phyloP scores from a whole-genome alignment of 2,888 invertebrate species.

The Eucera pruinosa region DNA sequence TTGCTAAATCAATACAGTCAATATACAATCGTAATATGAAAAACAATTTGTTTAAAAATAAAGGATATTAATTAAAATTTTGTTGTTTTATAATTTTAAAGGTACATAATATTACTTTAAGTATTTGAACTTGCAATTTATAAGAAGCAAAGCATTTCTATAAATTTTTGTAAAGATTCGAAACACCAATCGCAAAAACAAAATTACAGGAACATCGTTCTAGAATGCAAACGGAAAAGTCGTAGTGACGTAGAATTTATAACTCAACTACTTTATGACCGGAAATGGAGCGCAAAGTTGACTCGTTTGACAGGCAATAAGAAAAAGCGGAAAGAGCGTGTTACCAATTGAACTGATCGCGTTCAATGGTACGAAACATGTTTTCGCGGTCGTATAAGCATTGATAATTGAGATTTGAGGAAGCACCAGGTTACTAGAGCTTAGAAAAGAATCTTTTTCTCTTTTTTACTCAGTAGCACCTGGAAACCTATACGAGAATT shows the following conservation, averaged over 20 bases:
- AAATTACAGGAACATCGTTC: not conserved
- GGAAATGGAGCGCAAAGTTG: constrained; percentile 6
- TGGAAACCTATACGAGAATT: constrained; percentile 22
- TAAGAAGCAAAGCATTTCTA: not conserved
- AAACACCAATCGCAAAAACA: not conserved
- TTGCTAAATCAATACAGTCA: too few species aligned
- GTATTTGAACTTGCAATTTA: not conserved
- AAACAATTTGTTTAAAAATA: not conserved
- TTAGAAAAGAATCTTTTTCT: constrained; percentile 48
- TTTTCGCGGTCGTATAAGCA: constrained; percentile 46
- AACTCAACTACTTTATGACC: not conserved
- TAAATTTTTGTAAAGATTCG: not conserved
- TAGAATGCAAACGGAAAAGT: not conserved
- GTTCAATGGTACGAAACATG: constrained; percentile 63
- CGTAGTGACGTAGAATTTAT: constrained; percentile 18
- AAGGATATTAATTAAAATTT: too few species aligned
- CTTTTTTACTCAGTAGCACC: constrained; percentile 27
- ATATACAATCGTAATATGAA: not conserved
- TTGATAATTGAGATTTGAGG: constrained; percentile 37
- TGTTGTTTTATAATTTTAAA: not conserved
- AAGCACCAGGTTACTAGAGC: constrained; percentile 76
- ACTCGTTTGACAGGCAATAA: not conserved
- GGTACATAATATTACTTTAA: too few species aligned
- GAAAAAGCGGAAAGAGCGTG: constrained; percentile 15
- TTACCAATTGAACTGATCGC: constrained; percentile 23